Percentiles rank a stretch among this genome's conserved stretches.
Conservation (phyloP, 2,113 vertebrate genomes). For the Coreoperca whiteheadi region DNA sequence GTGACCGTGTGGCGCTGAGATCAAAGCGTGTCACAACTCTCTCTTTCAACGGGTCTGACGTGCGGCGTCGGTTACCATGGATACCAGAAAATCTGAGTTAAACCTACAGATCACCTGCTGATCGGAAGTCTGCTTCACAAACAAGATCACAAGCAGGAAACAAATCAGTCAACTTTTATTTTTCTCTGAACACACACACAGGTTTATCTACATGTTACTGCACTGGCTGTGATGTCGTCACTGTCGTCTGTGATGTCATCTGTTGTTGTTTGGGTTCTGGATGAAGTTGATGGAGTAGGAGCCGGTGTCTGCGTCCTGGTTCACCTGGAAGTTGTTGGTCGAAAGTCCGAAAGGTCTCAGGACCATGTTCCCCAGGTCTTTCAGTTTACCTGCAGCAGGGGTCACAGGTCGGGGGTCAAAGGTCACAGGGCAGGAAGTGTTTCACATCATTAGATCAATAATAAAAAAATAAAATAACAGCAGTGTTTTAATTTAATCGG, state of each 20-base stretch:
- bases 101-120: no score
- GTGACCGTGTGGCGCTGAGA: no score
- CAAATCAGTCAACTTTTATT: constrained; percentile 23
- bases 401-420: neutral
- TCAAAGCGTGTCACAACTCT: no score
- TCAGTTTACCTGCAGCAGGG: constrained; percentile 89
- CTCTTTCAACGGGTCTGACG: no score
- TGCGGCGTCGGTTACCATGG: constrained; percentile 1
- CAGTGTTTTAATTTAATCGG: neutral
- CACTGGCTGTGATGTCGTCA: constrained; percentile 36
- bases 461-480: neutral
- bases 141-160: neutral
- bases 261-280: constrained; percentile 89
- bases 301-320: constrained; percentile 91
- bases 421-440: neutral
- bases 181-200: neutral
- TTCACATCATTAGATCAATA: neutral
- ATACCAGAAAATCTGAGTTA: neutral
- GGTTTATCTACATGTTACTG: neutral
- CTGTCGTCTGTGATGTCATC: neutral
- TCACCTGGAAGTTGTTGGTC: constrained; percentile 96
- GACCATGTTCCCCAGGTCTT: constrained; percentile 96
- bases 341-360: constrained; percentile 97
- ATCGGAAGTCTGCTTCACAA: neutral
- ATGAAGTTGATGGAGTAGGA: constrained; percentile 97